These are phyloP conservation scores for Ancistrus triradiatus DNA, from an alignment of 2,113 vertebrate species.

Conservation along the genomic window DNA sequence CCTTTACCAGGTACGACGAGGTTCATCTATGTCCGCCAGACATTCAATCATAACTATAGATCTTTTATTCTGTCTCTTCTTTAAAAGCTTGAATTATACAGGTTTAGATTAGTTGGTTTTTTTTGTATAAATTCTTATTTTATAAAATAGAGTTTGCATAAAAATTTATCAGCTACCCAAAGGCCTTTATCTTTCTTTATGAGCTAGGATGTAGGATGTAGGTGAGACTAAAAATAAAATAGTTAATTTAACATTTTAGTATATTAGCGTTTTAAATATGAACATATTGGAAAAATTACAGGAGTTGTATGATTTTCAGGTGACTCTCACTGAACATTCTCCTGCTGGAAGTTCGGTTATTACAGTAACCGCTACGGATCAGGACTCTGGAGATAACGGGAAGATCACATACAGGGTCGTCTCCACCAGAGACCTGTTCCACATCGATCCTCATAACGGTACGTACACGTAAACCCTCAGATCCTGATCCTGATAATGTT, in stretches of 20 bases:
- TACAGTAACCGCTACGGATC: slow-evolving; percentile 86
- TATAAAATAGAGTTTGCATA: no score
- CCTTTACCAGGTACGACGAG: slow-evolving; percentile 87
- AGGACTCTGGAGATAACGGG: slow-evolving; percentile 85
- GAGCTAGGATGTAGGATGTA: no score
- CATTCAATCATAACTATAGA: no score
- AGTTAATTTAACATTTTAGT: no score
- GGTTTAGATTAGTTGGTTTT: no score
- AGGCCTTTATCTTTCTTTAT: no score
- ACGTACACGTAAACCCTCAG: neutral
- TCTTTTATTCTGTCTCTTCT: no score
- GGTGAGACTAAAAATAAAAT: no score
- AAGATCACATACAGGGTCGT: slow-evolving; percentile 81
- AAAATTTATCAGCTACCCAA: no score
- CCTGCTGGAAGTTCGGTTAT: slow-evolving; percentile 80
- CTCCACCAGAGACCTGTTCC: slow-evolving; percentile 72
- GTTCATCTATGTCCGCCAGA: no score
- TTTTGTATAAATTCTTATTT: no score
- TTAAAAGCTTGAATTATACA: no score
- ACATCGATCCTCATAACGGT: slow-evolving; percentile 89
- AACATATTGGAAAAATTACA: neutral
- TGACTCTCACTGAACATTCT: slow-evolving; percentile 79
- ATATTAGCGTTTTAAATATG: neutral
- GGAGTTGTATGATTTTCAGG: slow-evolving; percentile 67
- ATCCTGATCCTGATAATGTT: neutral